phyloP scores from a whole-genome alignment of 2,888 invertebrate genomes.

The Odontomyia ornata region DNA sequence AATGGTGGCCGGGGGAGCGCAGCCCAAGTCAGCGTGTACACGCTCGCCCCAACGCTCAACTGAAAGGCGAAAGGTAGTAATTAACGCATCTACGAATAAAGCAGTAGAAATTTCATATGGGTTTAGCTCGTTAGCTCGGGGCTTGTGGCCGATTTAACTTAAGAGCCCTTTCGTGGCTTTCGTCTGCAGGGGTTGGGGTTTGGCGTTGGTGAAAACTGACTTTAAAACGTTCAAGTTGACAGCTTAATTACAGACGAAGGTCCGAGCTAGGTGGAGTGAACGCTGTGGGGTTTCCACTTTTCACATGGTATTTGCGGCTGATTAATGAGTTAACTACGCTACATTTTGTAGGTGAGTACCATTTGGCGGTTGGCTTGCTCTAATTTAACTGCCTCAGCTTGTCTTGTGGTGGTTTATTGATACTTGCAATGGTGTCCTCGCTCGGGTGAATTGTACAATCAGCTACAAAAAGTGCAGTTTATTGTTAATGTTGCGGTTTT shows the following conservation, averaged over 20 bases:
- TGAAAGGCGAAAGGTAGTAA: constrained; percentile 37
- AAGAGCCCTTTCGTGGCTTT: constrained; percentile 41
- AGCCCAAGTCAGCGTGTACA: neutral
- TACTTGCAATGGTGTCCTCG: neutral
- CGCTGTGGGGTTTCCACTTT: constrained; percentile 32
- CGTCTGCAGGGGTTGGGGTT: neutral
- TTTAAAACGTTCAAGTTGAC: constrained; percentile 44
- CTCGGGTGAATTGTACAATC: neutral
- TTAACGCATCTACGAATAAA: constrained; percentile 49
- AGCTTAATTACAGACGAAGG: constrained; percentile 41
- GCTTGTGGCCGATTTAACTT: constrained; percentile 36
- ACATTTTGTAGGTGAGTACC: neutral
- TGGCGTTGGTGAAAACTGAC: constrained; percentile 27
- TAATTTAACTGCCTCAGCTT: constrained; percentile 1
- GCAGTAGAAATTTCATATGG: constrained; percentile 22
- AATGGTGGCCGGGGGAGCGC: neutral
- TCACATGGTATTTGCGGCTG: constrained; percentile 30
- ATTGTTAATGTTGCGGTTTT: neutral
- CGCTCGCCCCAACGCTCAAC: neutral
- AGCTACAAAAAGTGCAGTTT: constrained; percentile 2
- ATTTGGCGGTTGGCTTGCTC: constrained; percentile 6
- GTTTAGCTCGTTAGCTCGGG: constrained; percentile 36
- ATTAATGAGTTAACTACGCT: constrained; percentile 32
- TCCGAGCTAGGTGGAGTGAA: neutral
- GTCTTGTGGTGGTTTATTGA: constrained; percentile 24